phyloP scores from a whole-genome alignment of 2,888 invertebrate genomes.

The Andricus quercusramuli region DNA sequence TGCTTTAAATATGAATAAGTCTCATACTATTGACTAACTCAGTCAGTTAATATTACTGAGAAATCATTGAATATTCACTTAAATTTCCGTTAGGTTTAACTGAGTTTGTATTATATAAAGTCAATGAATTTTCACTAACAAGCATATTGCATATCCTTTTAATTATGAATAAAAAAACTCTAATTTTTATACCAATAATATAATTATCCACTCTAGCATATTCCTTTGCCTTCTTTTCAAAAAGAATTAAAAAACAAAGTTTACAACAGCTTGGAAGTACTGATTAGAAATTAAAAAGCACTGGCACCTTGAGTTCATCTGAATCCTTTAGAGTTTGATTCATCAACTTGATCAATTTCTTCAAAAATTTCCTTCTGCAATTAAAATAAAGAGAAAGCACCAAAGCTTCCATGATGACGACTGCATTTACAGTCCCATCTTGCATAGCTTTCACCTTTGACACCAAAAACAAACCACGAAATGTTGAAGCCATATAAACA shows the following conservation, averaged over 20 bases:
- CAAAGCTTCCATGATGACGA: conserved; percentile 53
- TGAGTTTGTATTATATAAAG: too few species aligned
- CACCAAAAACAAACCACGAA: conserved; percentile 47
- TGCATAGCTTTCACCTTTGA: conserved; percentile 49
- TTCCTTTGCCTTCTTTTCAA: background rate
- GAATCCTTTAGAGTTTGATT: conserved; percentile 49
- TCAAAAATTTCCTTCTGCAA: conserved; percentile 47
- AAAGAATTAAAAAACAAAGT: too few species aligned
- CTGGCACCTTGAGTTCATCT: conserved; percentile 27
- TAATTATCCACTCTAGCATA: too few species aligned
- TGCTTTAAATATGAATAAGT: too few species aligned
- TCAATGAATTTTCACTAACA: background rate
- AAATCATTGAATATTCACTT: too few species aligned
- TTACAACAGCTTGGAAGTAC: too few species aligned
- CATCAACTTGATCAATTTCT: conserved; percentile 52
- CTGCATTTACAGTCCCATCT: conserved; percentile 50
- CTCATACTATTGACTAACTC: too few species aligned
- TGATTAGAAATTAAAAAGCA: background rate
- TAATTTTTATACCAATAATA: too few species aligned
- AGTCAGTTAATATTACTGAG: background rate
- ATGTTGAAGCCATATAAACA: conserved; percentile 18
- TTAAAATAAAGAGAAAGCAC: conserved; percentile 54
- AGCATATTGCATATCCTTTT: too few species aligned
- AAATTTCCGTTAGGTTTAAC: background rate
- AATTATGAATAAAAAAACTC: too few species aligned